phyloP scores from a whole-genome alignment of 2,113 vertebrate species.

The Corynorhinus townsendii region DNA sequence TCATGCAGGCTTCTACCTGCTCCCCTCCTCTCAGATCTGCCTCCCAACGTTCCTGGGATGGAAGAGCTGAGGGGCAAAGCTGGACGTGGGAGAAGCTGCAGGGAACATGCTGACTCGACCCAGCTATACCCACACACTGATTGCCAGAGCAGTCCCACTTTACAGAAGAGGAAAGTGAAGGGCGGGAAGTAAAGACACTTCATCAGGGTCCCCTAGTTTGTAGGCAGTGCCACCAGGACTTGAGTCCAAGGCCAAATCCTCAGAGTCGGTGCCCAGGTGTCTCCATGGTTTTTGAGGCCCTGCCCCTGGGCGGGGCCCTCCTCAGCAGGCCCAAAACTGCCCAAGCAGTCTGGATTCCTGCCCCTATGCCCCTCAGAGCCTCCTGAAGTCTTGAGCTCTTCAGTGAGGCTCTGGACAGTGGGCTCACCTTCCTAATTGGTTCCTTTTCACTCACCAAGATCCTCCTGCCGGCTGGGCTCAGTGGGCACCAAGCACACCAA shows the following conservation, averaged over 20 bases:
- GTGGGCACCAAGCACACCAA: background rate
- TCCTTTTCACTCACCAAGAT: too few relatives aligned
- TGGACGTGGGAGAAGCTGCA: background rate
- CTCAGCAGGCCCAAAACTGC: background rate
- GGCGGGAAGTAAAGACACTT: background rate
- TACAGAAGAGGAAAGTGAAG: background rate
- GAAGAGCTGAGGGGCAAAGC: too few relatives aligned
- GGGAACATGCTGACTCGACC: background rate
- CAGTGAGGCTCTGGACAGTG: fast-evolving
- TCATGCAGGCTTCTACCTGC: background rate
- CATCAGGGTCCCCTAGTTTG: background rate
- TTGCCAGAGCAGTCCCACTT: background rate
- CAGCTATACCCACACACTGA: background rate
- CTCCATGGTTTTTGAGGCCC: background rate
- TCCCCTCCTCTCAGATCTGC: background rate
- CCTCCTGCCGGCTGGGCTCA: background rate
- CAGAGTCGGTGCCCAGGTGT: background rate
- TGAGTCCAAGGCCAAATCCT: background rate
- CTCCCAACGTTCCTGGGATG: background rate
- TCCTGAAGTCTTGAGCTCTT: background rate
- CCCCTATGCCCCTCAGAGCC: background rate
- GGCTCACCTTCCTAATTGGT: background rate
- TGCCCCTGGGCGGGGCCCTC: background rate
- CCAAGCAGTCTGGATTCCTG: background rate
- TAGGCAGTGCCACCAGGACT: background rate